phyloP scores from a whole-genome alignment of 1,140 invertebrate genomes.

The Zaprionus nigranus region DNA sequence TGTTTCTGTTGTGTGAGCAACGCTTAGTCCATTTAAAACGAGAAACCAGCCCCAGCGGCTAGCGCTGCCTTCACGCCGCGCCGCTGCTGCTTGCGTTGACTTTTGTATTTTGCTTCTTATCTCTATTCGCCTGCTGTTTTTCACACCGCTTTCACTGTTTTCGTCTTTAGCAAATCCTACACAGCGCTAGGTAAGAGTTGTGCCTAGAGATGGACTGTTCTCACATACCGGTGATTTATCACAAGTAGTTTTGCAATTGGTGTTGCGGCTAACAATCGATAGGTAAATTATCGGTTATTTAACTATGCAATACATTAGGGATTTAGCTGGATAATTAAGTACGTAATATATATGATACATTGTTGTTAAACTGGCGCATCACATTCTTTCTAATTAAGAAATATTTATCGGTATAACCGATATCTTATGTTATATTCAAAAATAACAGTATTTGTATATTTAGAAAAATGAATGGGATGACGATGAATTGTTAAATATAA shows the following conservation, averaged over 20 bases:
- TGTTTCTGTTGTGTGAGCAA: constrained; percentile 30
- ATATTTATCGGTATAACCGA: neutral
- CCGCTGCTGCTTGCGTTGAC: constrained; percentile 46
- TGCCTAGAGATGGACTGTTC: constrained; percentile 22
- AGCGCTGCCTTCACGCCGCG: constrained; percentile 43
- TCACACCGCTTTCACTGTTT: constrained; percentile 55
- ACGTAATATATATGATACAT: no score
- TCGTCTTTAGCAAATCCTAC: constrained; percentile 51
- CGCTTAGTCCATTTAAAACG: constrained; percentile 55
- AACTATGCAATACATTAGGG: neutral
- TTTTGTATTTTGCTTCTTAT: constrained; percentile 61
- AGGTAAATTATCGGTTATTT: neutral
- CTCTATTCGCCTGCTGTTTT: constrained; percentile 48
- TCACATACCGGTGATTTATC: constrained; percentile 1
- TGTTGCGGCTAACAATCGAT: neutral
- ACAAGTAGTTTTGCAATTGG: constrained; percentile 17
- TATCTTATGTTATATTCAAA: neutral
- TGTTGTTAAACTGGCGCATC: no score
- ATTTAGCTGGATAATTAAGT: neutral
- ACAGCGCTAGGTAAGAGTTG: constrained; percentile 43
- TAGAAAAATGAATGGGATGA: no score
- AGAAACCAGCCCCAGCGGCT: constrained; percentile 48
- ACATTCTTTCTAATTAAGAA: neutral
- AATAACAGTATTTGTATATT: neutral
- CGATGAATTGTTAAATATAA: no score